A percentile compares a stretch with the other conserved stretches of the same genome.
These are phyloP conservation scores for Puntigrus tetrazona DNA, from an alignment of 2,113 vertebrate species.

Conservation along the genomic window DNA sequence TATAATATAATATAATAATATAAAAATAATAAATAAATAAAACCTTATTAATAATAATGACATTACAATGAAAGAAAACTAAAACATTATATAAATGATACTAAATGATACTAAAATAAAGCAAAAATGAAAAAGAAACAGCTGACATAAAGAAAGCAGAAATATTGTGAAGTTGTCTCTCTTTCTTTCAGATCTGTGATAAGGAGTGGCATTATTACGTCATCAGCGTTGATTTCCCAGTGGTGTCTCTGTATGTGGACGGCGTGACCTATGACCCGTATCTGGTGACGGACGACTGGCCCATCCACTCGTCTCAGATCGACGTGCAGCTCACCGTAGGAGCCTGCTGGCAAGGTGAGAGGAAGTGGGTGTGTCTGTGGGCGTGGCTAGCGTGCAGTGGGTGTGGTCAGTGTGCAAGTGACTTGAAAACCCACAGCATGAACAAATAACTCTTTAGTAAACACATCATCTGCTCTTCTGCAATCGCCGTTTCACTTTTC, in stretches of 20 bases:
- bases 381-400: neutral
- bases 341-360: conserved; percentile 97
- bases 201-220: conserved; percentile 99
- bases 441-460: neutral
- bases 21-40: too few species aligned
- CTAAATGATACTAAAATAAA: neutral
- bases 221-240: conserved; percentile 92
- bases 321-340: conserved; percentile 96
- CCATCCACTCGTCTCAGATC: conserved; percentile 95
- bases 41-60: too few species aligned
- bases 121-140: neutral
- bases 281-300: conserved; percentile 98
- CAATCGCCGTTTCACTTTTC: neutral
- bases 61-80: too few species aligned
- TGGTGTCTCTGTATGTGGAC: conserved; percentile 93
- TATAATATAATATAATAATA: too few species aligned
- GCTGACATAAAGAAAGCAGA: neutral
- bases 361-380: neutral
- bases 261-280: conserved; percentile 94
- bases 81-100: neutral
- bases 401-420: neutral
- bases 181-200: conserved; percentile 88
- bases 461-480: neutral
- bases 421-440: neutral
- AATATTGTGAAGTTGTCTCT: conserved; percentile 8